Base-by-base conservation (phyloP, 2,113 vertebrate genomes). In the Microcebus murinus region DNA sequence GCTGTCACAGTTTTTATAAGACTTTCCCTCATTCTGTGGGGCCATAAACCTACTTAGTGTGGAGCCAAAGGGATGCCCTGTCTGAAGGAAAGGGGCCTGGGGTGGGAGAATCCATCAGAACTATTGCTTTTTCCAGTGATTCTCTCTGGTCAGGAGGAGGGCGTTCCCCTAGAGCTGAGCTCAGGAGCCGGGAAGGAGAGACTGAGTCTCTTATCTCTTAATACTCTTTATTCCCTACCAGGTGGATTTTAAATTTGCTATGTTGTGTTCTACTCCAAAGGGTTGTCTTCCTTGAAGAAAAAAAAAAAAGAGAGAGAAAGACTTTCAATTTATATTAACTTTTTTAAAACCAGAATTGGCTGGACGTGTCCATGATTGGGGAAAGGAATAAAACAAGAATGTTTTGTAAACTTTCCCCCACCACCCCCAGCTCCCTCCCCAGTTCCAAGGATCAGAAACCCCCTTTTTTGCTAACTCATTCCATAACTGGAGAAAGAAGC, bases 1-100 rank as follows among this genome's bases (percentile, higher is more conserved):
- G 77, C 93, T 91, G 52, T 94, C 94, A 59, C 73, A 57, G 8
- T 93, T 97, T 93, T 87, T 77, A 36, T 70, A 96, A 80, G 68
- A 61, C 79, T 90, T 95, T 92, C 67, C 50, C 42, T 92, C 82
- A 29, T 93, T 86, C n/a, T 74, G 0, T 97, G 87, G 96, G 97
- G 93, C 94, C 93, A 97, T 73, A 52, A 79, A 96, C 57, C 73
- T 95, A 11, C 73, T 68, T 52, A 80, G n/a, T 52, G 70, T 88
- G 76, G 96, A 97, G 93, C 94, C 96, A 87, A 77, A 97, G 92
- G 88, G 79, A 74, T 85, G 50, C 79, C 80, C 77, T 67, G 18
- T 70, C 36, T 42, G 11, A 45, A 94, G 48, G 27, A 39, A 59
- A 82, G 87, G n/a, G 80, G 23, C n/a, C 6, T 65, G 88, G 42